Conservation (phyloP, 2,888 invertebrate genomes). For the Rhimphoctona megacephalus region DNA sequence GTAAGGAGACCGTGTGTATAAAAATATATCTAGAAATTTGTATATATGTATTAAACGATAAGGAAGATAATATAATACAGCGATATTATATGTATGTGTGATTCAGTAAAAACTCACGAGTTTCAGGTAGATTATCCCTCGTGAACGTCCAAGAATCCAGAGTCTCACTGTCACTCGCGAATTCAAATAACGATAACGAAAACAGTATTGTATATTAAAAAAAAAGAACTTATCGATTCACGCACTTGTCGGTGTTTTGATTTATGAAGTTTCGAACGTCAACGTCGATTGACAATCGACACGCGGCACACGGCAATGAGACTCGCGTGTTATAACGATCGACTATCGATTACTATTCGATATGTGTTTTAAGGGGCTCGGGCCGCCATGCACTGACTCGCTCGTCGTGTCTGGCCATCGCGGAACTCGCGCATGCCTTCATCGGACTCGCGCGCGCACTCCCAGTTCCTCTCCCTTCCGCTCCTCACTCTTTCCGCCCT, state of each 20-base stretch:
- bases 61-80: slow-evolving; percentile 28
- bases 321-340: slow-evolving; percentile 67
- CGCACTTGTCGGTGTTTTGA: slow-evolving; percentile 55
- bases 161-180: slow-evolving; percentile 59
- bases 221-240: slow-evolving; percentile 19
- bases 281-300: slow-evolving; percentile 49
- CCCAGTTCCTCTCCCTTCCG: slow-evolving; percentile 26
- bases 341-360: slow-evolving; percentile 69
- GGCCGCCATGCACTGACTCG: slow-evolving; percentile 82
- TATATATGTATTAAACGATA: slow-evolving; percentile 22
- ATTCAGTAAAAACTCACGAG: slow-evolving; percentile 46
- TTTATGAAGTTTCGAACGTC: slow-evolving; percentile 16
- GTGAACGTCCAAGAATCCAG: slow-evolving; percentile 49
- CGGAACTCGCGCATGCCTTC: slow-evolving; percentile 78
- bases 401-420: slow-evolving; percentile 72
- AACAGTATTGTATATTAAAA: background rate
- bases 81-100: background rate
- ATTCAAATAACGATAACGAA: slow-evolving; percentile 19
- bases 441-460: slow-evolving; percentile 67
- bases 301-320: slow-evolving; percentile 34
- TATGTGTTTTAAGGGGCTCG: slow-evolving; percentile 78
- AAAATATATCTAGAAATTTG: background rate
- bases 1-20: background rate
- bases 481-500: slow-evolving; percentile 1
- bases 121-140: slow-evolving; percentile 54